Evolutionary conservation across 2,888 invertebrate species (phyloP), one percentile per base, ranked within the genome.

Genomic region (Auanema freiburgensis): DNA sequence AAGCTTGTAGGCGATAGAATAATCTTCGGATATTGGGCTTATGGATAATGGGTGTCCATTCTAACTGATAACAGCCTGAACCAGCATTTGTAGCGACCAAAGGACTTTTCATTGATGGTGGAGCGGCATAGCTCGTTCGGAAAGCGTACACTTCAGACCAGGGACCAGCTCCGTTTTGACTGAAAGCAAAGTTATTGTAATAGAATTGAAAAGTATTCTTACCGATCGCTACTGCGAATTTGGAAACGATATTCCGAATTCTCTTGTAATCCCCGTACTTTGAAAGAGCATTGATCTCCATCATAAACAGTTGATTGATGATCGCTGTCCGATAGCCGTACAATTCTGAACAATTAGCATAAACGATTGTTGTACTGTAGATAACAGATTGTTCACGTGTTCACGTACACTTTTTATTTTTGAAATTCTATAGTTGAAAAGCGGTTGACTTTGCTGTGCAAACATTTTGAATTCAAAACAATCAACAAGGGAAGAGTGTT

Each of bases 161-260:
- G 42, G 89, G 89, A 18, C 93, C 93, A 76, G 90, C 89, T 6
- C 66, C 71, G 4, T 71, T 67, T 16, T 42, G 50, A 12, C 92
- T 93, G 65, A 24, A 63, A 57, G 16, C 8, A 8, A 44, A 43
- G 16, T 16, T 21, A 16, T 10, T 57, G 21, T 10, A 33, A 43
- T 11, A 21, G 18, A 18, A 49, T 14, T 44, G 12, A 46, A 8
- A n/a, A 14, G 14, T 0, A 33, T 46, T 10, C 63, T 59, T 16
- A 71, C 71, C 57, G 57, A 18, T 76, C 89, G 56, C 92, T 92
- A 76, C 90, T 90, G 14, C 79, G 65, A 80, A 94, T 91, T 77
- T 92, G 89, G 87, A 94, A 92, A 82, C 88, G 88, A 86, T 93
- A 93, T 62, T 88, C 86, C 14, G 90, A 91, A 78, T 90, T 88